Conservation (phyloP, 2,888 invertebrate genomes). For the Sarcophaga carnaria region DNA sequence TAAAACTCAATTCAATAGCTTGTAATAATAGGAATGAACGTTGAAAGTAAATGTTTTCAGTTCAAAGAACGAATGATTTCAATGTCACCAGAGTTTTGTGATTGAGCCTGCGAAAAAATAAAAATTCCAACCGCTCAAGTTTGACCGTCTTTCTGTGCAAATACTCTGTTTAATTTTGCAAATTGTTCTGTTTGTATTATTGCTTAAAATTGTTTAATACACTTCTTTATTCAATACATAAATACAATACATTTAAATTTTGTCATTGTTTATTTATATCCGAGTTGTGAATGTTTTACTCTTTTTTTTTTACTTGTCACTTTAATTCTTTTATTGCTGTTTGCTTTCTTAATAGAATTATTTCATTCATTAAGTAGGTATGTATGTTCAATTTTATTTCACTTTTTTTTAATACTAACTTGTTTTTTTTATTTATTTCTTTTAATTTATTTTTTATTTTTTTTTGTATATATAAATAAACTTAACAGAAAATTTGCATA, state of each 20-base stretch:
- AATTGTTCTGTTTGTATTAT: not conserved
- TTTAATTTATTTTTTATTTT: slow-evolving; percentile 9
- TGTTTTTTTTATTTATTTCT: slow-evolving; percentile 18
- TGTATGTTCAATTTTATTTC: slow-evolving; percentile 33
- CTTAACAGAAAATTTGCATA: slow-evolving; percentile 59
- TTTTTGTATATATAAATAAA: slow-evolving; percentile 42
- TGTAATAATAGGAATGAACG: too few relatives aligned
- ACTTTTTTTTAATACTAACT: slow-evolving; percentile 8
- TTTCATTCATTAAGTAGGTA: slow-evolving; percentile 59
- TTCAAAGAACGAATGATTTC: not conserved
- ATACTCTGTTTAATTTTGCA: too few relatives aligned
- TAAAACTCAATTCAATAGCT: too few relatives aligned
- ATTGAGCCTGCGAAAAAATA: too few relatives aligned
- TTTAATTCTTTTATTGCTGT: slow-evolving; percentile 20
- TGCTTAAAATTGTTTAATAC: slow-evolving; percentile 5
- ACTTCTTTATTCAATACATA: not conserved
- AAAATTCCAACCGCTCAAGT: too few relatives aligned
- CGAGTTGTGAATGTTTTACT: not conserved
- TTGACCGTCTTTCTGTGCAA: too few relatives aligned
- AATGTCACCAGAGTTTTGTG: not conserved
- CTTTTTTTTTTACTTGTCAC: slow-evolving; percentile 12
- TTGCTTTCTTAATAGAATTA: slow-evolving; percentile 59
- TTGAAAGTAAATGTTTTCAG: not conserved
- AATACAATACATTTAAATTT: not conserved
- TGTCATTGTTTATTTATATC: slow-evolving; percentile 23